Evolutionary conservation across 1,140 invertebrate species (phyloP), one percentile per base, ranked within the genome.

Genomic region (Drosophila insularis): DNA sequence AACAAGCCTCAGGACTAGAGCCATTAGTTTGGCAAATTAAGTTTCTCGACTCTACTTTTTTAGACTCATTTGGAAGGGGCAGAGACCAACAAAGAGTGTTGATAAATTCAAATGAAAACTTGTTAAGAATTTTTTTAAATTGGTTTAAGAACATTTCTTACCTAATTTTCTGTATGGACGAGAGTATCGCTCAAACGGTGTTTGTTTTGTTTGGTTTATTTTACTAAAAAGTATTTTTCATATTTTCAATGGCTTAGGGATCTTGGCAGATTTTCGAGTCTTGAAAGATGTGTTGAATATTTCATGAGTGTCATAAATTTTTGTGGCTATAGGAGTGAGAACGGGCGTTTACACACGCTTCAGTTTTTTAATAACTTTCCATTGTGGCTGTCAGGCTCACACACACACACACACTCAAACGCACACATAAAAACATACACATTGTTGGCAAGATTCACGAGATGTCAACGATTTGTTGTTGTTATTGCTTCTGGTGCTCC

Each of bases 301-400:
- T 86, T 86, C 79, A 86, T 86, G 81, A 87, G 78, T 68, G 65
- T 63, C 82, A 86, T 78, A 81, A 72, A 81, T 78, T 72, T 78
- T 56, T 43, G 19, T 71, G 31, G 27, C 37, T 21, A 10, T 10
- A 5, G 55, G 55, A 55, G 66, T 61, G 66, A 61, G 74, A 56
- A 40, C 72, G 19, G 55, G 56, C 61, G 68, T 55, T 81, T 71
- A 63, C 60, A 66, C 74, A 63, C 50, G 54, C 79, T 75, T 80
- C 80, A 68, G 81, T 74, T 85, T 80, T 85, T 87, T 87, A 87
- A 85, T 85, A 85, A 85, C 78, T 85, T 87, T 71, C 74, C 78
- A 87, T 78, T 85, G 78, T 78, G 81, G 78, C 81, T 86, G 81
- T 86, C 81, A 86, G 73, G 39, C 60, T 60, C 81, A 86, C 63